Conservation (phyloP, 2,888 invertebrate genomes). For the Chrysina gloriosa region DNA sequence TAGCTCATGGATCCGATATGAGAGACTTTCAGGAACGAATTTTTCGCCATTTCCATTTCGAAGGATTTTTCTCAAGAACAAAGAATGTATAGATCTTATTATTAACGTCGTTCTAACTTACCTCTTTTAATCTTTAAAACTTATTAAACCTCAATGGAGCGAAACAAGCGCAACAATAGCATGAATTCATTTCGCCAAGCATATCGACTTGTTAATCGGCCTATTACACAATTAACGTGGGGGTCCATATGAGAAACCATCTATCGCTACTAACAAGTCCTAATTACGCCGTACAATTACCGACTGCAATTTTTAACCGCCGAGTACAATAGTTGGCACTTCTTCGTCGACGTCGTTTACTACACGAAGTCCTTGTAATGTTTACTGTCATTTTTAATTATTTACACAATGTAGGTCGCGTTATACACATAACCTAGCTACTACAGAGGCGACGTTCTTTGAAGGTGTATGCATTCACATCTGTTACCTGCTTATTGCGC, state of each 20-base stretch:
- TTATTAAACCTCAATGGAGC: not conserved
- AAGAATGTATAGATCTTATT: too few relatives aligned
- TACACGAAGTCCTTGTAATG: constrained; percentile 9
- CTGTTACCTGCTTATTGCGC: too few relatives aligned
- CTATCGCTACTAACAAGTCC: not conserved
- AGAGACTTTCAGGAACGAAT: too few relatives aligned
- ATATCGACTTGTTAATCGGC: not conserved
- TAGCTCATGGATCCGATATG: too few relatives aligned
- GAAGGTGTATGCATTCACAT: not conserved
- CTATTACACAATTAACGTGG: too few relatives aligned
- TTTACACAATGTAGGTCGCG: constrained; percentile 16
- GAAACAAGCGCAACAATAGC: not conserved
- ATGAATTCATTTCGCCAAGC: not conserved
- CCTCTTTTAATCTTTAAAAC: not conserved
- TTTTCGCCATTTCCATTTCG: too few relatives aligned
- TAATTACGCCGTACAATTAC: constrained; percentile 7
- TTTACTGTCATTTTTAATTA: constrained; percentile 9
- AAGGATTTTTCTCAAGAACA: too few relatives aligned
- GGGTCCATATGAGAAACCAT: too few relatives aligned
- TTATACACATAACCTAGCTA: not conserved
- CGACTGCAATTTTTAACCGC: not conserved
- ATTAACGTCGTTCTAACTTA: not conserved
- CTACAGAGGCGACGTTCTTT: not conserved
- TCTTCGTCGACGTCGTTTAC: constrained; percentile 2
- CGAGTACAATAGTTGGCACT: not conserved